These are phyloP conservation scores for Parus major DNA, from an alignment of 2,113 vertebrate genomes.

Conservation along the genomic window DNA sequence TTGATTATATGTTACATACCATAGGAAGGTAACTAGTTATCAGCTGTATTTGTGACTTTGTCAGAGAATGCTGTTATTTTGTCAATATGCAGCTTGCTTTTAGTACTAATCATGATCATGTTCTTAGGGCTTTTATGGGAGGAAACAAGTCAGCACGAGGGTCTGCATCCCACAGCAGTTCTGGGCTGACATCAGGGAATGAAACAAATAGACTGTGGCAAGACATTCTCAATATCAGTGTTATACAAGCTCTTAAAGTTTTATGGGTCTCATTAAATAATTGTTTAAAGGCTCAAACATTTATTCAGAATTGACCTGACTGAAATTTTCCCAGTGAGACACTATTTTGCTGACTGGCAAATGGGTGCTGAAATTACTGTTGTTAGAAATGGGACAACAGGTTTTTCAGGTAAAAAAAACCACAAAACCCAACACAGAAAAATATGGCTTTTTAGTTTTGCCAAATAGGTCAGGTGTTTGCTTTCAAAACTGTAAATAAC, in stretches of 20 bases:
- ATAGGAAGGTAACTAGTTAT: slow-evolving; percentile 46
- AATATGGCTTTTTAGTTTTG: background rate
- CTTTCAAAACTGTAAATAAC: background rate
- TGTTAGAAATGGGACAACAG: background rate
- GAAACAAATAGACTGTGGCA: background rate
- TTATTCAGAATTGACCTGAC: background rate
- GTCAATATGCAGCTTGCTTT: background rate
- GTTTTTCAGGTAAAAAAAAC: background rate
- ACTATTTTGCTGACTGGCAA: background rate
- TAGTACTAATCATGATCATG: background rate
- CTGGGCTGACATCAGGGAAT: background rate
- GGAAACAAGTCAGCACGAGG: background rate
- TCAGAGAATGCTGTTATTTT: background rate
- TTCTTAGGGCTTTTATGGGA: background rate
- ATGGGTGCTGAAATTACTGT: background rate
- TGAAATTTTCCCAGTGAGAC: background rate
- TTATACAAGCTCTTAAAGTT: background rate
- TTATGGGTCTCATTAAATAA: slow-evolving; percentile 15
- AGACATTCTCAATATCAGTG: background rate
- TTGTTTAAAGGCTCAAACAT: background rate
- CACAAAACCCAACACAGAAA: background rate
- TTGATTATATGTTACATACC: slow-evolving; percentile 38
- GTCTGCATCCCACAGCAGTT: background rate
- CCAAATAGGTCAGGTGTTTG: background rate
- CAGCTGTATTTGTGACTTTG: background rate